Percentiles rank a stretch among this genome's conserved stretches.
Evolutionary conservation across 2,888 invertebrate genomes (phyloP).

Genomic region (Parthenolecanium corni): DNA sequence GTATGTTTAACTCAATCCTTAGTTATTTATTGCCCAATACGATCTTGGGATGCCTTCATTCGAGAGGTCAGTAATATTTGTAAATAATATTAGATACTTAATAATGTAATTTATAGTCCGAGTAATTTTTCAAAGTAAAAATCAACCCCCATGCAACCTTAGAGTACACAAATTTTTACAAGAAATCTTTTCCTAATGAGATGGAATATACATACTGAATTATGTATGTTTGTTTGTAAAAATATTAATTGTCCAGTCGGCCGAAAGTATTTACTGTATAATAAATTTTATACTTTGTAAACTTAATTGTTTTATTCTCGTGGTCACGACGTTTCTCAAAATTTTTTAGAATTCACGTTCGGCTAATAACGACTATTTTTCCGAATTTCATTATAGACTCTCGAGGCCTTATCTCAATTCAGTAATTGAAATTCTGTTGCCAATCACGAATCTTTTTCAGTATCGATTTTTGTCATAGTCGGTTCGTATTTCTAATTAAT

Average conservation of each 20-base stretch:
- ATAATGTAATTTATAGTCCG: constrained; percentile 15
- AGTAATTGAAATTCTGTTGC: no score
- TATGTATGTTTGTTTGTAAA: constrained; percentile 22
- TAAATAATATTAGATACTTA: constrained; percentile 28
- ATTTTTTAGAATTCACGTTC: neutral
- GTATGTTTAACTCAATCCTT: no score
- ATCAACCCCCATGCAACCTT: neutral
- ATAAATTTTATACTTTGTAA: constrained; percentile 27
- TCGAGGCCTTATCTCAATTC: neutral
- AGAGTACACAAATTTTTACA: constrained; percentile 2
- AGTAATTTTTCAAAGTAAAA: constrained; percentile 4
- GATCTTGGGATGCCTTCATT: no score
- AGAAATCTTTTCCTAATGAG: no score
- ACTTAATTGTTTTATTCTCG: neutral
- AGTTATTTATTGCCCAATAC: no score
- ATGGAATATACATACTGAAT: constrained; percentile 1
- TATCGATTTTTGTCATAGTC: no score
- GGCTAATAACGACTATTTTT: neutral
- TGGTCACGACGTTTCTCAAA: neutral
- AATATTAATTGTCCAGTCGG: constrained; percentile 4
- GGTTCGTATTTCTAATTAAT: no score
- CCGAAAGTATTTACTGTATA: constrained; percentile 13
- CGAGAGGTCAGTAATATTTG: neutral
- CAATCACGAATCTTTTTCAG: no score
- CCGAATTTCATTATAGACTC: neutral